Evolutionary conservation across 2,113 vertebrate genomes (phyloP).

Genomic region (Varanus komodoensis): DNA sequence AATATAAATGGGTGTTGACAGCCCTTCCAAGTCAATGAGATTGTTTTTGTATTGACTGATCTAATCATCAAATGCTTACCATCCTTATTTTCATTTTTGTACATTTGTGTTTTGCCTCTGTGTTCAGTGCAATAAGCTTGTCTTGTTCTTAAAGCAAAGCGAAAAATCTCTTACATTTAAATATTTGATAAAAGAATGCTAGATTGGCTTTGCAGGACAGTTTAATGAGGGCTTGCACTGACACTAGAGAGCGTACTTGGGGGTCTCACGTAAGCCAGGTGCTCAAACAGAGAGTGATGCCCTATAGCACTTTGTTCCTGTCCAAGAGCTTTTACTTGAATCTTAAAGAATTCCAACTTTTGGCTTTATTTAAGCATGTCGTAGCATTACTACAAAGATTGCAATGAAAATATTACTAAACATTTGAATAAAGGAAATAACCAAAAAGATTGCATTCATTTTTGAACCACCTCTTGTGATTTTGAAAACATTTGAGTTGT

Average conservation of each 20-base stretch:
- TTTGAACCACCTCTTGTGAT: too few relatives aligned
- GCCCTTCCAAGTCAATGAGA: slow-evolving; percentile 36
- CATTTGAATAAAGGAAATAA: background rate
- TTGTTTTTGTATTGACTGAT: slow-evolving; percentile 64
- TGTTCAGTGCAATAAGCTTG: slow-evolving; percentile 78
- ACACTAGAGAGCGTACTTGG: background rate
- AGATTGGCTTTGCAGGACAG: background rate
- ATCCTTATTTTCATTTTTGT: slow-evolving; percentile 61
- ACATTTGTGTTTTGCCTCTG: slow-evolving; percentile 55
- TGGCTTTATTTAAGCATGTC: background rate
- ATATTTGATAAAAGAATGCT: slow-evolving; percentile 41
- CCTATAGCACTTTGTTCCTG: background rate
- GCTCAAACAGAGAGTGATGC: background rate
- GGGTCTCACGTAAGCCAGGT: background rate
- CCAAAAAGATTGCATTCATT: too few relatives aligned
- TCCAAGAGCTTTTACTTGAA: background rate
- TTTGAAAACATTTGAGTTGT: too few relatives aligned
- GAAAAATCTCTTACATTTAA: slow-evolving; percentile 15
- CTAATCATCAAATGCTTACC: slow-evolving; percentile 25
- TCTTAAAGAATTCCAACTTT: background rate
- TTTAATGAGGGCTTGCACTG: slow-evolving; percentile 16
- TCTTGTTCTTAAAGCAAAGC: slow-evolving; percentile 63
- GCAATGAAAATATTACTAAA: background rate
- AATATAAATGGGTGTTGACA: slow-evolving; percentile 57
- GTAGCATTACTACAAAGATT: background rate